A percentile compares a stretch with the other conserved stretches of the same genome.
These are phyloP conservation scores for Hemicentrotus pulcherrimus DNA, from an alignment of 35 echinoderm and acorn worm species.

Conservation along the genomic window DNA sequence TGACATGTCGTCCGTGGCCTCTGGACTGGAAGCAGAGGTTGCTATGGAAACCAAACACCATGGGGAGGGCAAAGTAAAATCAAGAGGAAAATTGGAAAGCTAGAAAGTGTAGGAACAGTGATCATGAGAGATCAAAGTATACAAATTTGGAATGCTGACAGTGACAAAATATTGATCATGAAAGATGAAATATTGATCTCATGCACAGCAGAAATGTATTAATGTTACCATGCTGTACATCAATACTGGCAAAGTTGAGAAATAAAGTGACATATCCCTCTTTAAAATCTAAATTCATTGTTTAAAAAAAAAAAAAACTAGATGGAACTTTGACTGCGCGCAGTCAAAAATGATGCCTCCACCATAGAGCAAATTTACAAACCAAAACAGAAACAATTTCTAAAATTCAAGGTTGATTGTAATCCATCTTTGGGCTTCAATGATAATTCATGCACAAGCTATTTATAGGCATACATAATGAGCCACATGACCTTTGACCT, in stretches of 20 bases:
- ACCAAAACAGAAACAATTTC: too few species aligned
- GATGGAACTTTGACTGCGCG: too few species aligned
- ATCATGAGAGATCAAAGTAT: neutral
- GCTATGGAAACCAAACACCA: conserved; percentile 41
- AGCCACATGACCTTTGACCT: too few species aligned
- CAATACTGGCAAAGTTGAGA: neutral
- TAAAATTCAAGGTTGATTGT: too few species aligned
- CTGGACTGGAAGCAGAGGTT: conserved; percentile 86
- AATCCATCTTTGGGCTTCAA: too few species aligned
- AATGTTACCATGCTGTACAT: neutral
- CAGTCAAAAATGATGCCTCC: too few species aligned
- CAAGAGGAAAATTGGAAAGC: neutral
- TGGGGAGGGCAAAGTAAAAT: conserved; percentile 16
- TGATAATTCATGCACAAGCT: too few species aligned
- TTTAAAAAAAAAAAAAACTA: too few species aligned
- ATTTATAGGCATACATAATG: too few species aligned
- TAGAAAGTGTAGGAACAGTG: neutral
- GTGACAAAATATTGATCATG: neutral
- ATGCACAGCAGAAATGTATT: neutral
- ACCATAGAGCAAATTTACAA: too few species aligned
- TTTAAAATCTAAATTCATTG: neutral
- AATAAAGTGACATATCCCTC: too few species aligned
- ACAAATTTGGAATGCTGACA: too few species aligned
- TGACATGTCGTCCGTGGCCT: conserved; percentile 80
- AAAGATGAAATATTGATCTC: neutral